Percentiles rank a stretch among this genome's conserved stretches.
These are phyloP conservation scores for Cassiopea andromeda DNA, from an alignment of 30 jellyfish, hydroid and myxozoan genomes.

Conservation along the genomic window DNA sequence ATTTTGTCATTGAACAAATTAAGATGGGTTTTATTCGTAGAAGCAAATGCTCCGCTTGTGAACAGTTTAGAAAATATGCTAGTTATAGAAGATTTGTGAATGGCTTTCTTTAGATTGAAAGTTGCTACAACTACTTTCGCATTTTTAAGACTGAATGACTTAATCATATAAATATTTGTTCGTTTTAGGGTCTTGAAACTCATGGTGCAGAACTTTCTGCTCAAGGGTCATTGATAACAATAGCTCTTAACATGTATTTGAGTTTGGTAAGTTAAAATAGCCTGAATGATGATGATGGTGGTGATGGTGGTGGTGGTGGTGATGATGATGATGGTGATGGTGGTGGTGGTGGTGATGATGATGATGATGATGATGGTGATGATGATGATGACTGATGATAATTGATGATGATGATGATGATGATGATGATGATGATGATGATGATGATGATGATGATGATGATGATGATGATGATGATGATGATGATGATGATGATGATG, in stretches of 20 bases:
- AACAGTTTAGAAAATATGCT: too few species aligned
- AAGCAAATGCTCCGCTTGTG: too few species aligned
- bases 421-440: neutral
- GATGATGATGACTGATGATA: neutral
- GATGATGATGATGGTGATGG: neutral
- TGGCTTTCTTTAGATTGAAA: too few species aligned
- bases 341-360: neutral
- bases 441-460: neutral
- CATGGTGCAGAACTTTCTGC: slow-evolving; percentile 85
- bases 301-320: neutral
- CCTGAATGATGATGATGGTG: neutral
- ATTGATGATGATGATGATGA: neutral
- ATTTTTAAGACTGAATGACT: too few species aligned
- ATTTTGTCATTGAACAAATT: too few species aligned
- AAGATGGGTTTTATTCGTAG: too few species aligned
- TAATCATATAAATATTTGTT: neutral
- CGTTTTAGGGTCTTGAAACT: slow-evolving; percentile 56
- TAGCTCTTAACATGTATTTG: slow-evolving; percentile 53
- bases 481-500: neutral
- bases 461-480: neutral
- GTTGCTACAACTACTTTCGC: too few species aligned
- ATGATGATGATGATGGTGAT: neutral
- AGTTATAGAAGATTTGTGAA: too few species aligned
- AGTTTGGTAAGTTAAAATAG: slow-evolving; percentile 48
- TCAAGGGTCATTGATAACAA: slow-evolving; percentile 62